Base-by-base conservation (phyloP, 2,888 invertebrate species). In the Drosophila subsilvestris region DNA sequence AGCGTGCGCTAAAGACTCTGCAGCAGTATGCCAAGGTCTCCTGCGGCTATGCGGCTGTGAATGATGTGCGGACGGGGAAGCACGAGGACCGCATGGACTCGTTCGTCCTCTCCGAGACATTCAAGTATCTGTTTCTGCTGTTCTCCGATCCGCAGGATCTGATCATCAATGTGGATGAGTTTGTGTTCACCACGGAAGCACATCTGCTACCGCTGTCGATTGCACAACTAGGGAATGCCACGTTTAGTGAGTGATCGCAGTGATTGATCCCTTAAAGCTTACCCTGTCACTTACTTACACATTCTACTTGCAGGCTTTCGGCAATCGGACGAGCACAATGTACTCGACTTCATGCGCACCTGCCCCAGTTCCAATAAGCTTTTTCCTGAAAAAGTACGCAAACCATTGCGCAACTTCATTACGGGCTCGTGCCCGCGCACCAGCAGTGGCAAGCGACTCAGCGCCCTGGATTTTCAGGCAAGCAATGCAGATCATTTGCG, bases 51-150 rank as follows among this genome's bases (percentile, higher is more conserved):
- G 99, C 99, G 1, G 98, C 98, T 2, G 97, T 99, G n/a, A 98
- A 97, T 86, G 98, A 99, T 92, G 97, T 99, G 1, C 94, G 98
- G 50, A 98, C 98, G 0, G 95, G 97, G 29, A 94, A 95, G 67
- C 97, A 98, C 89, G 98, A 99, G 90, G 98, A 99, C 90, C 95
- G 98, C 75, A 98, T 99, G 98, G 99, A 99, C 91, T 99, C 99
- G 0, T 99, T 98, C 93, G 98, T 99, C 0, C 93, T 99, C 1
- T 97, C 99, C 0, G 99, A 99, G 93, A 99, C 99, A 0, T 97
- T 99, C 90, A 99, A 99, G 92, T 99, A 99, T 91, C 93, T 99
- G 10, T 99, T 95, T 92, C 94, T 99, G 91, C 93, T 99, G 63
- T 99, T 99, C 91, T 95, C 98, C 42, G 96, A 98, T 80, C 95